Base-by-base conservation (phyloP, 2,797 vertebrate species). In the Acipenser transmontanus region DNA sequence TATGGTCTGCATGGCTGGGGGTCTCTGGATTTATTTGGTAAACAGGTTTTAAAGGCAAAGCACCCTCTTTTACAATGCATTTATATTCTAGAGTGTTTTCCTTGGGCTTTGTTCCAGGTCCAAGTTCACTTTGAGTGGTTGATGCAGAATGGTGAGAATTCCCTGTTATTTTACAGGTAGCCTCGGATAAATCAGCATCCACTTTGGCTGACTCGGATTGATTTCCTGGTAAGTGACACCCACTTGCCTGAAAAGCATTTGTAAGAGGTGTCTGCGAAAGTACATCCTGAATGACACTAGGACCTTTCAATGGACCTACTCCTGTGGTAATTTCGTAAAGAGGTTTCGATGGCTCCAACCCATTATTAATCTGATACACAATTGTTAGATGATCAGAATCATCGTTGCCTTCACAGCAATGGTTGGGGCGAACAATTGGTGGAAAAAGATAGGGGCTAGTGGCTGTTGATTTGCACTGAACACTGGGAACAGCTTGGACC, bases 361-460 rank as follows among this genome's bases (percentile, higher is more conserved):
- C 51, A 14, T 47, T 70, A 0, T 82, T 81, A 4, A 66, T 64
- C 66, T 81, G 80, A 71, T 86, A 91, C 65, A 94, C 72, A 6
- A 93, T 57, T 17, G 88, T 79, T 68, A 95, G 78, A 67, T 88
- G 89, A 72, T 93, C 88, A n/a, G 66, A 68, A 49, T 86, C 88
- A 10, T 91, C 91, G 10, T 72, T 73, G 13, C 66, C 66, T 70
- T 79, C 77, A 0, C 71, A 17, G 47, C 73, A 78, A 48, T 50
- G 73, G 74, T 73, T 88, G 63, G 72, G 81, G 68, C 81, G 84
- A 49, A 82, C 68, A 51, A 82, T 71, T 0, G 84, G 77, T 1
- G 87, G 64, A 49, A 95, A 78, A 80, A 98, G 92, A 72, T 93
- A 92, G 1, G 96, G 97, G 72, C 97, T 99, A 5, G 97, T 98